These are phyloP conservation scores for Heterotilapia buettikoferi DNA, from an alignment of 2,113 vertebrate species.

Conservation along the genomic window DNA sequence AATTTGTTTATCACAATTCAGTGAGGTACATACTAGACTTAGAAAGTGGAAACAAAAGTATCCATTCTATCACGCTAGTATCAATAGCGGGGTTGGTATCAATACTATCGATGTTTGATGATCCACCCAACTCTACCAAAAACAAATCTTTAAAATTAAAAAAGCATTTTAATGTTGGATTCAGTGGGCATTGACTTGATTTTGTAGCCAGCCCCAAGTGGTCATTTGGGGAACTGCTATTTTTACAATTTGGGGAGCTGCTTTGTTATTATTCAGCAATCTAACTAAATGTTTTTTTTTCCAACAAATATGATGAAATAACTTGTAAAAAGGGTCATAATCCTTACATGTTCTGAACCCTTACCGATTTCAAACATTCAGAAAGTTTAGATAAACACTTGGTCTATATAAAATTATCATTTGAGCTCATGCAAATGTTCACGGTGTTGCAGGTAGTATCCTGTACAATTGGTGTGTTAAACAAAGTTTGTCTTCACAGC, in stretches of 20 bases:
- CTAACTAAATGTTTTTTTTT: neutral
- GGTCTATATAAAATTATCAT: no score
- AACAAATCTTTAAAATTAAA: neutral
- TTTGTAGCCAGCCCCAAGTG: neutral
- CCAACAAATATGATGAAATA: neutral
- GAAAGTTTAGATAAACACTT: neutral
- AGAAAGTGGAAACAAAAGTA: neutral
- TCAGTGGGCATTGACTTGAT: neutral
- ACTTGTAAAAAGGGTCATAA: neutral
- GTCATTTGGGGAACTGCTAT: neutral
- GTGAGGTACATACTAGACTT: neutral
- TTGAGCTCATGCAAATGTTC: neutral
- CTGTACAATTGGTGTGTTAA: neutral
- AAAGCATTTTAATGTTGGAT: neutral
- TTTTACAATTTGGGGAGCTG: accelerated
- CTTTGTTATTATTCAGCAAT: neutral
- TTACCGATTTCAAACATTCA: accelerated
- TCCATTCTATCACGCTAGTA: neutral
- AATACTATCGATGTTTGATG: accelerated
- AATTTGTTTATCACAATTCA: neutral
- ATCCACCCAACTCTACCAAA: neutral
- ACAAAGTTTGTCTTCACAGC: neutral
- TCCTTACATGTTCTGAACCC: accelerated
- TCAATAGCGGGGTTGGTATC: neutral
- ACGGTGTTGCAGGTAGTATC: neutral